phyloP scores from a whole-genome alignment of 1,140 invertebrate species.

The Oncopeltus fasciatus region DNA sequence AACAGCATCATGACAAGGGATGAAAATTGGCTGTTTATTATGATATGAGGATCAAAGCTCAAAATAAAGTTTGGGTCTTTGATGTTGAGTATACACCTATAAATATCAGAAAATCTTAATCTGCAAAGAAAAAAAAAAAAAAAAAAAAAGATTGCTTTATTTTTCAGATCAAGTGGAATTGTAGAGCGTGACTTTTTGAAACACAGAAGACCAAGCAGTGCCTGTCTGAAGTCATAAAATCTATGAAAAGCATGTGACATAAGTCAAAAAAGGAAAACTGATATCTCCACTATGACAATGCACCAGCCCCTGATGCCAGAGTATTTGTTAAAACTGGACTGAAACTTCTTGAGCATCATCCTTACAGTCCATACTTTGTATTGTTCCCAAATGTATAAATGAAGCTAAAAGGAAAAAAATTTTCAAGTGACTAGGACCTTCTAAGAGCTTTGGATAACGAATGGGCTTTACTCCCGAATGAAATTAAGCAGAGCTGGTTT shows the following conservation, averaged over 20 bases:
- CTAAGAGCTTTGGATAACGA: too few relatives aligned
- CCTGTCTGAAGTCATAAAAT: background rate
- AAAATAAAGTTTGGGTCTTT: too few relatives aligned
- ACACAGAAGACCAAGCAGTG: background rate
- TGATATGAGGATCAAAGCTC: background rate
- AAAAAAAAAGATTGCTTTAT: background rate
- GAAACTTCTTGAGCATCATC: too few relatives aligned
- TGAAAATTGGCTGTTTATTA: background rate
- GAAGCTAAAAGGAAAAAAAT: background rate
- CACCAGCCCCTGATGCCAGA: background rate
- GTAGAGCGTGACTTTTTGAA: background rate
- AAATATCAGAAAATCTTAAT: background rate
- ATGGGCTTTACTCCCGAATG: too few relatives aligned
- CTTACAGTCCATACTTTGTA: background rate
- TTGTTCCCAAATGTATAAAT: background rate
- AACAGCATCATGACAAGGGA: background rate
- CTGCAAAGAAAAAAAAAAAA: background rate
- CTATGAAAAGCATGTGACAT: background rate
- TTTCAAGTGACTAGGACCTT: background rate
- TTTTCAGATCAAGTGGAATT: too few relatives aligned
- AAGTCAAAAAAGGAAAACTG: background rate
- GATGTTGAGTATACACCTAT: background rate
- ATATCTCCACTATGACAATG: background rate
- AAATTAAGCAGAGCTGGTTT: background rate
- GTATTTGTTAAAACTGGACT: background rate